These are phyloP conservation scores for Acromyrmex heyeri DNA, from an alignment of 1,140 invertebrate genomes.

Conservation along the genomic window DNA sequence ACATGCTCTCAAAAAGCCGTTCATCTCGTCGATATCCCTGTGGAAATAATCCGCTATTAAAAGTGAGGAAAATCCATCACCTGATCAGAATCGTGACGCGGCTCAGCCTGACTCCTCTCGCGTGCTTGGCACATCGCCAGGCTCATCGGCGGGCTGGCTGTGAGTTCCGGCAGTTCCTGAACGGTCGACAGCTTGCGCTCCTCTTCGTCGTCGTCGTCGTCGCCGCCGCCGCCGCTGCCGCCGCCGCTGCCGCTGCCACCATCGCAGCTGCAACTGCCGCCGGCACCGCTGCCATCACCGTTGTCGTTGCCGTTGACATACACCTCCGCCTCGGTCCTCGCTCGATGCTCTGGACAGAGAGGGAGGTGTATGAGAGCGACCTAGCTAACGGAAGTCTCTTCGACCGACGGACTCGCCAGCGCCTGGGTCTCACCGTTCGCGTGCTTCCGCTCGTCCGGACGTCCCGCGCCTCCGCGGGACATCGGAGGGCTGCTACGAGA, in stretches of 20 bases:
- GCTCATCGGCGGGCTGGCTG: constrained; percentile 57
- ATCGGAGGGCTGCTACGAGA: constrained; percentile 84
- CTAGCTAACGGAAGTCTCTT: constrained; percentile 86
- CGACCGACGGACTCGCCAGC: constrained; percentile 83
- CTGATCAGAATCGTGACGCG: constrained; percentile 60
- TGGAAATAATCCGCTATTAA: too few relatives aligned
- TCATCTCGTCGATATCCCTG: neutral
- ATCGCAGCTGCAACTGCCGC: neutral
- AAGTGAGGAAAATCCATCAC: constrained; percentile 60
- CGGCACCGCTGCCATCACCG: constrained; percentile 32
- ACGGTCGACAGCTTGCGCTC: constrained; percentile 72
- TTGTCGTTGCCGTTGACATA: constrained; percentile 69
- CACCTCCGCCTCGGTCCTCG: constrained; percentile 72
- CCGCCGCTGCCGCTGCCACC: neutral
- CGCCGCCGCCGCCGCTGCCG: neutral
- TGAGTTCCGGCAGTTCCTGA: constrained; percentile 71
- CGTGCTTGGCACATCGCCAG: constrained; percentile 39
- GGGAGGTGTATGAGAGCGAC: constrained; percentile 80
- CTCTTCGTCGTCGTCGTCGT: constrained; percentile 59
- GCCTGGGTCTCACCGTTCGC: constrained; percentile 83
- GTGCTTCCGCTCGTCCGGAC: constrained; percentile 78
- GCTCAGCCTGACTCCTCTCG: constrained; percentile 40
- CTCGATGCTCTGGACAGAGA: constrained; percentile 72
- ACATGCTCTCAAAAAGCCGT: neutral
- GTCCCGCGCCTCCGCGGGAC: constrained; percentile 56